phyloP scores from a whole-genome alignment of 2,888 invertebrate genomes.

The Drosophila pseudotalamancana region DNA sequence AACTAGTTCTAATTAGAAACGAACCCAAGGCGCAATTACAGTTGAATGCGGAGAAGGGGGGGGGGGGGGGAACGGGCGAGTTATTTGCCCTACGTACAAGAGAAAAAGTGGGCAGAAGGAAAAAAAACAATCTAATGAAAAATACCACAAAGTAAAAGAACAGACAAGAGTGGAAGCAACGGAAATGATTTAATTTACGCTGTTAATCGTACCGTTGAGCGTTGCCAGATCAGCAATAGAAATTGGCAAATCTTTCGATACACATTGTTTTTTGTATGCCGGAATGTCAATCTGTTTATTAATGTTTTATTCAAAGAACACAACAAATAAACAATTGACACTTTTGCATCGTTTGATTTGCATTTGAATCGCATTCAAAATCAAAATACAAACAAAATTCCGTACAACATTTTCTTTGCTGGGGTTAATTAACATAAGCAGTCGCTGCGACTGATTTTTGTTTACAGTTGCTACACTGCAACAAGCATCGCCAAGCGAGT shows the following conservation, averaged over 20 bases:
- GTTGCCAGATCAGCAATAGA: slow-evolving; percentile 2
- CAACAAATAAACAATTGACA: slow-evolving; percentile 55
- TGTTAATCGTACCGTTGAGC: slow-evolving; percentile 7
- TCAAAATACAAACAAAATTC: slow-evolving; percentile 34
- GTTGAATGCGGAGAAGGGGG: background rate
- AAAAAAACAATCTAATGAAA: slow-evolving; percentile 7
- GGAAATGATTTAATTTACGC: slow-evolving; percentile 24
- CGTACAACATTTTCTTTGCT: slow-evolving; percentile 28
- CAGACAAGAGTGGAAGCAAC: background rate
- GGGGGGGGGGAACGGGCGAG: background rate
- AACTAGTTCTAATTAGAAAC: slow-evolving; percentile 46
- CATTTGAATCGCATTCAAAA: slow-evolving; percentile 57
- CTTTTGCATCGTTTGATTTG: slow-evolving; percentile 65
- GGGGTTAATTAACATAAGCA: slow-evolving; percentile 38
- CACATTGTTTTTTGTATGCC: slow-evolving; percentile 9
- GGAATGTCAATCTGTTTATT: no score
- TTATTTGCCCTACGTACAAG: slow-evolving; percentile 2
- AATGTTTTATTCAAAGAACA: slow-evolving; percentile 22
- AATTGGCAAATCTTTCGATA: background rate
- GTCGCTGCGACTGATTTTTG: slow-evolving; percentile 10
- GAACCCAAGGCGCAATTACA: slow-evolving; percentile 30
- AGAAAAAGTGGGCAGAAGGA: slow-evolving; percentile 8
- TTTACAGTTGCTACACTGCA: slow-evolving; percentile 15
- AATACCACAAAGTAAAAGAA: background rate
- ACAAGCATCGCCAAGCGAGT: background rate